These are phyloP conservation scores for Odontocerum albicorne DNA, from an alignment of 2,888 invertebrate genomes.

Conservation along the genomic window DNA sequence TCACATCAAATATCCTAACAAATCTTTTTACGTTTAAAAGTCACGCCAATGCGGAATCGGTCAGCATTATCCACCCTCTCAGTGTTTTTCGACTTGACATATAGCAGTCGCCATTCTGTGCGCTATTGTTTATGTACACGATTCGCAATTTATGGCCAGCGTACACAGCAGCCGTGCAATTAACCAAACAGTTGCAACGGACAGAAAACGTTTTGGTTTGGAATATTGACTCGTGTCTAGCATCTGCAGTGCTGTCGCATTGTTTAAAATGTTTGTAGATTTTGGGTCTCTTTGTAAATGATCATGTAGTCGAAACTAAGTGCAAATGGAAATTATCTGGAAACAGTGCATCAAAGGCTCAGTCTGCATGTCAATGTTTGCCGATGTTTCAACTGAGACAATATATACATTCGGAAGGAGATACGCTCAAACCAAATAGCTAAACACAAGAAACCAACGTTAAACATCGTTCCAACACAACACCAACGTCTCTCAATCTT, in stretches of 20 bases:
- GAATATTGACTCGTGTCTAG: background rate
- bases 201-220: slow-evolving; percentile 1
- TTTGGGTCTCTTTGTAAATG: background rate
- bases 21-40: no score
- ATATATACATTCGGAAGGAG: no score
- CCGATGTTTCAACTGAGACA: no score
- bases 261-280: slow-evolving; percentile 2
- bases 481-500: no score
- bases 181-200: slow-evolving; percentile 8
- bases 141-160: slow-evolving; percentile 22
- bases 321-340: no score
- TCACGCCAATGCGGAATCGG: background rate
- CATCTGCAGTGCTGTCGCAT: background rate
- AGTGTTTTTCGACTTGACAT: slow-evolving; percentile 15
- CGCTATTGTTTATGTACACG: slow-evolving; percentile 6
- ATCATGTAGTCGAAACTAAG: no score
- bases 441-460: no score
- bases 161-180: slow-evolving; percentile 7
- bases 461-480: no score
- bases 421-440: no score
- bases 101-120: slow-evolving; percentile 19
- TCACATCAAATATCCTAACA: no score
- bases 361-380: no score
- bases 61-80: slow-evolving; percentile 5
- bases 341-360: no score